phyloP scores from a whole-genome alignment of 2,797 vertebrate genomes.

The Eulemur rubriventer region DNA sequence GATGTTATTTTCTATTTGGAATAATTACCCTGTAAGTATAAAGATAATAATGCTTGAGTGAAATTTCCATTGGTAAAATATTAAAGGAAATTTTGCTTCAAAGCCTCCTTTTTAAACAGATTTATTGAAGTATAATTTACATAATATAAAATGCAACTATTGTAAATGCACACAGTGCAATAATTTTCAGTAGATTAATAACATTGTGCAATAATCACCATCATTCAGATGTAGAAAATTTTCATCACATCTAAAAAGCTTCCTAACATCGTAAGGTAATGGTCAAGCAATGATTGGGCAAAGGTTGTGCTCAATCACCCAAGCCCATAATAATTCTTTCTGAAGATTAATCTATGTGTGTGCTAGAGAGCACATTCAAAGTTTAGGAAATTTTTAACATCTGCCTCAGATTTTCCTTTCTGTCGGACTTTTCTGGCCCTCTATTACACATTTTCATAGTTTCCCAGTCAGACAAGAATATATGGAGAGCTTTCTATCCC shows the following conservation, averaged over 20 bases:
- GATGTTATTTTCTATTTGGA: constrained; percentile 22
- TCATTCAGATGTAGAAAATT: neutral
- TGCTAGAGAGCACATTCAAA: neutral
- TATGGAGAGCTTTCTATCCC: neutral
- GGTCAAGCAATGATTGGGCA: neutral
- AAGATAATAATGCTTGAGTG: constrained; percentile 3
- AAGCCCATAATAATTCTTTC: neutral
- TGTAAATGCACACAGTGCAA: neutral
- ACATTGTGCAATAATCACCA: neutral
- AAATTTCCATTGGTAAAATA: constrained; percentile 38
- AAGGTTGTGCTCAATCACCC: neutral
- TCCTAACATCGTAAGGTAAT: neutral
- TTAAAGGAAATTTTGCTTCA: neutral
- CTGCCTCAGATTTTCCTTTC: neutral
- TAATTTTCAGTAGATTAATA: neutral
- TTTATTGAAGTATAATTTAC: neutral
- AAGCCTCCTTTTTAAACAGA: neutral
- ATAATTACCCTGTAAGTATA: constrained; percentile 22
- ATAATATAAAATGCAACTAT: neutral
- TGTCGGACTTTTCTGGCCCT: neutral
- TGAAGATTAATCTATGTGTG: neutral
- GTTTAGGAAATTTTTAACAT: neutral
- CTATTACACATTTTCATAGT: neutral
- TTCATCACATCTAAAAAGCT: neutral
- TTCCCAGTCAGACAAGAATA: neutral